phyloP scores from a whole-genome alignment of 2,888 invertebrate species.

The Zygogramma bicolorata region DNA sequence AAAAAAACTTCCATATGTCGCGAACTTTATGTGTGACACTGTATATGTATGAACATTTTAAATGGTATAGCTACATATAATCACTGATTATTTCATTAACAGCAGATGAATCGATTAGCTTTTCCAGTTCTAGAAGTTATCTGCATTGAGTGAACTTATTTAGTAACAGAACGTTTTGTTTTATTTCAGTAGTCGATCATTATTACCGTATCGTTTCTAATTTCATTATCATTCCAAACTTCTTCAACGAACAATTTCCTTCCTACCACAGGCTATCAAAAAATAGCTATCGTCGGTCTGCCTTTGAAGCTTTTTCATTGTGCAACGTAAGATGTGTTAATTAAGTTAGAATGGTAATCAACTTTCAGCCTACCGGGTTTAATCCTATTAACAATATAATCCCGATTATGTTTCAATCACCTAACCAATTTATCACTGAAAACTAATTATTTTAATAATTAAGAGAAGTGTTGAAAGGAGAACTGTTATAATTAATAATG shows the following conservation, averaged over 20 bases:
- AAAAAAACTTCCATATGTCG: too few relatives aligned
- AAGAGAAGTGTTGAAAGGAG: slow-evolving; percentile 36
- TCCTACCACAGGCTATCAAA: neutral
- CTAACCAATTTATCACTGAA: slow-evolving; percentile 45
- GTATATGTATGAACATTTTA: too few relatives aligned
- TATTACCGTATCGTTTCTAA: neutral
- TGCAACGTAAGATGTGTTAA: slow-evolving; percentile 51
- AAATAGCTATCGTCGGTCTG: slow-evolving; percentile 33
- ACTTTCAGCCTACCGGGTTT: slow-evolving; percentile 50
- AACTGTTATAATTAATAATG: slow-evolving; percentile 15
- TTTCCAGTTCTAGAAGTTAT: too few relatives aligned
- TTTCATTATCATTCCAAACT: neutral
- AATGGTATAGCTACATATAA: too few relatives aligned
- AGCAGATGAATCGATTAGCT: too few relatives aligned
- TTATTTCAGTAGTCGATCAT: too few relatives aligned
- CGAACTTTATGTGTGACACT: too few relatives aligned
- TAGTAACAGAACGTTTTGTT: too few relatives aligned
- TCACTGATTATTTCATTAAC: too few relatives aligned
- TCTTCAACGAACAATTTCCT: neutral
- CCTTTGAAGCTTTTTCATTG: slow-evolving; percentile 40
- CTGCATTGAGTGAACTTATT: too few relatives aligned
- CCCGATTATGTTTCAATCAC: slow-evolving; percentile 54
- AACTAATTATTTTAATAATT: slow-evolving; percentile 43
- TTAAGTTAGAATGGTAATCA: slow-evolving; percentile 50
- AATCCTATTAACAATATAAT: slow-evolving; percentile 45